Percentiles rank a stretch among this genome's conserved stretches.
Conservation (phyloP, 2,888 invertebrate genomes). For the Microchrysa polita region DNA sequence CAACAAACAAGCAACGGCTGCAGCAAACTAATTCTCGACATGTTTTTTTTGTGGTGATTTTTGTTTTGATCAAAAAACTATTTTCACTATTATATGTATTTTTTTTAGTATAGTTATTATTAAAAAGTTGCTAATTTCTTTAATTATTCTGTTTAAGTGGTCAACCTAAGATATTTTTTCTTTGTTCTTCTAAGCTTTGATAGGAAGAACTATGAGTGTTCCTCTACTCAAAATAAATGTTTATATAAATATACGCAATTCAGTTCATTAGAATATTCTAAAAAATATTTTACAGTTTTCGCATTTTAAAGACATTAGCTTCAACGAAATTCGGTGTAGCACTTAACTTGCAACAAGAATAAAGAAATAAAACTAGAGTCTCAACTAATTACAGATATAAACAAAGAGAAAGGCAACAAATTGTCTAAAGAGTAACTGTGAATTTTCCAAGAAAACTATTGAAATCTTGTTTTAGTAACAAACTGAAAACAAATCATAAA, state of each 20-base stretch:
- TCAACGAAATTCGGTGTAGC: neutral
- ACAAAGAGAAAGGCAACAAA: slow-evolving; percentile 41
- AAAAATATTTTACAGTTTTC: neutral
- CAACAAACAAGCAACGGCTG: slow-evolving; percentile 57
- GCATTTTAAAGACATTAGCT: neutral
- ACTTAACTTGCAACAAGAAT: slow-evolving; percentile 19
- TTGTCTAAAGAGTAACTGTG: slow-evolving; percentile 36
- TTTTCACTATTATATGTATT: slow-evolving; percentile 28
- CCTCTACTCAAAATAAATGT: no score
- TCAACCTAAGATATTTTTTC: neutral
- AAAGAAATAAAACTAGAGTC: slow-evolving; percentile 4
- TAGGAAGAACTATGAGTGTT: no score
- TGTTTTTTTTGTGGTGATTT: slow-evolving; percentile 23
- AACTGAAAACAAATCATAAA: slow-evolving; percentile 40
- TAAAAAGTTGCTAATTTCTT: neutral
- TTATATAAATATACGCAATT: no score
- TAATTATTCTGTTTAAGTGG: neutral
- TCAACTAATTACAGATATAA: slow-evolving; percentile 36
- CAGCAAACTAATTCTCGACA: slow-evolving; percentile 47
- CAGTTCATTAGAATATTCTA: no score
- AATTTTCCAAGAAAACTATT: neutral
- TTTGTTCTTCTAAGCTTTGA: neutral
- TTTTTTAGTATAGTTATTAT: slow-evolving; percentile 30
- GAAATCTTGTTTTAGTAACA: slow-evolving; percentile 26
- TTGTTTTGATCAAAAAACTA: slow-evolving; percentile 9